Percentiles rank a stretch among this genome's conserved stretches.
Evolutionary conservation across 2,113 vertebrate species (phyloP).

Genomic region (Eleginops maclovinus): DNA sequence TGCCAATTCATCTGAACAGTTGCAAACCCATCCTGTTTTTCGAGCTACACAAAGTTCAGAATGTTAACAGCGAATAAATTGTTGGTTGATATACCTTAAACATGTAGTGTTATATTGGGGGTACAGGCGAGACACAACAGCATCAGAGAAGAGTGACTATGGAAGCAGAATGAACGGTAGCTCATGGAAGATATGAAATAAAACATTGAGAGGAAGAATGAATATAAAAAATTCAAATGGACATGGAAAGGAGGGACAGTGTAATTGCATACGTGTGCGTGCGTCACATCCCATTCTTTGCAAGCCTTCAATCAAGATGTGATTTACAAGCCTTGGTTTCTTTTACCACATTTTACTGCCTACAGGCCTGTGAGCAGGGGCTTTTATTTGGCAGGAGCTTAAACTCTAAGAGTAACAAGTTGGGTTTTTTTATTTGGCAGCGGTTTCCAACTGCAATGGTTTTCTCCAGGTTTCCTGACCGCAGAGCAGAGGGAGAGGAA

Average conservation of each 20-base stretch:
- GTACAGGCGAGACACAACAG: no score
- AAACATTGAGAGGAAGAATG: background rate
- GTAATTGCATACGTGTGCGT: slow-evolving; percentile 18
- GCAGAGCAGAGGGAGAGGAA: slow-evolving; percentile 19
- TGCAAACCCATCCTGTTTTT: background rate
- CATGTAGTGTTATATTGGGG: background rate
- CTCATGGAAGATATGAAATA: background rate
- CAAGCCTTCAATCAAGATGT: slow-evolving; percentile 72
- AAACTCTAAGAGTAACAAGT: slow-evolving; percentile 64
- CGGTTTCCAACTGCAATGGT: slow-evolving; percentile 55
- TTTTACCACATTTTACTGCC: slow-evolving; percentile 70
- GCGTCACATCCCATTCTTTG: slow-evolving; percentile 54
- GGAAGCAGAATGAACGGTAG: background rate
- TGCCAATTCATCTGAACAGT: background rate
- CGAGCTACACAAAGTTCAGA: no score
- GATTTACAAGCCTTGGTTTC: slow-evolving; percentile 71
- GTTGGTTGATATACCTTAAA: no score
- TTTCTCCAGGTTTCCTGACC: slow-evolving; percentile 52
- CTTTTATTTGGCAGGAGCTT: slow-evolving; percentile 70
- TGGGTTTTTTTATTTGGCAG: slow-evolving; percentile 54
- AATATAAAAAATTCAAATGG: background rate
- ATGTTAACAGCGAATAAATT: no score
- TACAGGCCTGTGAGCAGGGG: slow-evolving; percentile 66
- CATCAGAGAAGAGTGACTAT: background rate
- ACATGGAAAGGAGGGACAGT: background rate